Evolutionary conservation across 2,888 invertebrate genomes (phyloP).

Genomic region (Uloborus plumipes): DNA sequence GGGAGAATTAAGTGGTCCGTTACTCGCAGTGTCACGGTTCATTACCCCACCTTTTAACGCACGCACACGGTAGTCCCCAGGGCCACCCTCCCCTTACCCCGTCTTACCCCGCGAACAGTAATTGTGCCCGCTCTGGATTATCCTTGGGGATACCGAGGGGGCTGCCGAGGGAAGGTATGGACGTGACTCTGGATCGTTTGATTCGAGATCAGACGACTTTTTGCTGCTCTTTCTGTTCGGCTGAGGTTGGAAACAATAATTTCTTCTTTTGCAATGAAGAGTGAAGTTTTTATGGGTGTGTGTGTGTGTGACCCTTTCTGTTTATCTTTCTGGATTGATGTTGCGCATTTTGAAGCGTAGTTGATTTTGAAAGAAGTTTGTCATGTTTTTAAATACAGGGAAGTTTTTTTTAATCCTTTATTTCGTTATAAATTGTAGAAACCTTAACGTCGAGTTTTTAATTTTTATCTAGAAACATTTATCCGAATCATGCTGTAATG

Average conservation of each 20-base stretch:
- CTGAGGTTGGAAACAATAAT: not conserved
- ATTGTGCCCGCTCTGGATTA: conserved; percentile 26
- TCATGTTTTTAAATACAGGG: too few relatives aligned
- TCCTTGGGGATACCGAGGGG: conserved; percentile 2
- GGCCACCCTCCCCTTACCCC: not conserved
- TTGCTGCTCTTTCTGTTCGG: conserved; percentile 8
- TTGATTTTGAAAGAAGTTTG: too few relatives aligned
- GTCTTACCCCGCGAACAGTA: conserved; percentile 10
- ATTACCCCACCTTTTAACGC: conserved; percentile 54
- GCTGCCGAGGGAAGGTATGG: conserved; percentile 2
- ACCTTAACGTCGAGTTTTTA: too few relatives aligned
- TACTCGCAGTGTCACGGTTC: conserved; percentile 50
- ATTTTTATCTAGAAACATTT: too few relatives aligned
- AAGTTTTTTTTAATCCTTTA: too few relatives aligned
- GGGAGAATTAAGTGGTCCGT: conserved; percentile 48
- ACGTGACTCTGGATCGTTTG: conserved; percentile 36
- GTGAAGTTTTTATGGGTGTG: too few relatives aligned
- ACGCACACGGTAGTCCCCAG: conserved; percentile 12
- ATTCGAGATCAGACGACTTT: not conserved
- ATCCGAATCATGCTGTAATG: too few relatives aligned
- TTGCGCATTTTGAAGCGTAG: too few relatives aligned
- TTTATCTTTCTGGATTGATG: too few relatives aligned
- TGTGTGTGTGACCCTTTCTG: too few relatives aligned
- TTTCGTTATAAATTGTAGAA: too few relatives aligned
- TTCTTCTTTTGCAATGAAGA: too few relatives aligned